Conservation (phyloP, 2,797 vertebrate genomes). For the Peromyscus eremicus region DNA sequence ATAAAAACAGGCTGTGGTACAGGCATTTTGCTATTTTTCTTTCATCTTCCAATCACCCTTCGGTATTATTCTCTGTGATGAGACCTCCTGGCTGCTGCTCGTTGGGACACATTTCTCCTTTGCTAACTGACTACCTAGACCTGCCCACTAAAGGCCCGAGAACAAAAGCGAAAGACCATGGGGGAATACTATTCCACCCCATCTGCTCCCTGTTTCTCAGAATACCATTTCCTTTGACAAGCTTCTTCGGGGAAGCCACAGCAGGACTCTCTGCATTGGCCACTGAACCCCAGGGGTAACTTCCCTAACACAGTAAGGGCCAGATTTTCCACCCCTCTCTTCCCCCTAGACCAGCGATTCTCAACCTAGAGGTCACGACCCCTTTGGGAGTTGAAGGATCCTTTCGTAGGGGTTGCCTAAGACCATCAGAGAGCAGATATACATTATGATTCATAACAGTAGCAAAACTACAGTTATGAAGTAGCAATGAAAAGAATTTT, state of each 20-base stretch:
- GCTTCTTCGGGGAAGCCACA: rapidly evolving
- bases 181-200: not conserved
- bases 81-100: not conserved
- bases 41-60: not conserved
- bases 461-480: not conserved
- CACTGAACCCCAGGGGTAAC: not conserved
- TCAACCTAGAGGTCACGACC: not conserved
- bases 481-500: not conserved
- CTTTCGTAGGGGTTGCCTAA: not conserved
- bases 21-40: not conserved
- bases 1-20: not conserved
- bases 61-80: not conserved
- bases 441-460: not conserved
- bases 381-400: not conserved
- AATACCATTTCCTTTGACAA: not conserved
- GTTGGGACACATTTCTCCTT: not conserved
- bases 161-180: not conserved
- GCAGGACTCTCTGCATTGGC: not conserved
- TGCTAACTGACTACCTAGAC: not conserved
- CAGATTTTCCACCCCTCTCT: not conserved
- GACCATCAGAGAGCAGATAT: not conserved
- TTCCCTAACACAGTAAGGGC: not conserved
- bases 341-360: not conserved
- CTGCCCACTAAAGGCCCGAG: not conserved
- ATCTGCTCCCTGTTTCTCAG: not conserved